Evolutionary conservation across 2,888 invertebrate species (phyloP), one percentile per base, ranked within the genome.

Genomic region (Lissonota sp.): DNA sequence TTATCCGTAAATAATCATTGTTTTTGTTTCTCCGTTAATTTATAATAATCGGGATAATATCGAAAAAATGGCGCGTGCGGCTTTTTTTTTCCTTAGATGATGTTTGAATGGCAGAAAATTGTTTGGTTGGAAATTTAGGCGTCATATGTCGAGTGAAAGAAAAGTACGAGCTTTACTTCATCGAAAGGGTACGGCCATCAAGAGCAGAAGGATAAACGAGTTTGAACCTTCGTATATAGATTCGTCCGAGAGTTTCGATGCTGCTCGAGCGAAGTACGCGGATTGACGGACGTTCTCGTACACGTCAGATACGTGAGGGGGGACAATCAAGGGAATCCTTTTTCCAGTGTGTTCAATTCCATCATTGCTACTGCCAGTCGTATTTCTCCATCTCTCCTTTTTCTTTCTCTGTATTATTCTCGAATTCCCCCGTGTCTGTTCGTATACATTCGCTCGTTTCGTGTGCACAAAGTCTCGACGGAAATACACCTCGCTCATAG

Each of bases 311-410:
- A 67, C 53, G 78, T 53, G 62, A n/a, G n/a, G 69, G 78, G 76
- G 26, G 84, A 84, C 83, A 84, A 84, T 84, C 82, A 84, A 84
- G 83, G 53, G 66, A 84, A 79, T 84, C 72, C 84, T 83, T 81
- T 74, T 83, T 82, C 75, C 60, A 75, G 70, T 64, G 53, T 73
- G 73, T 80, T 80, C 72, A 62, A 82, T 84, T 84, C 72, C 80
- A 83, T 85, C 84, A 85, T 86, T 83, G 82, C 76, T 67, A 73
- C 84, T 86, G 85, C 84, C 83, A 57, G 70, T 63, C 37, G 74
- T 75, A 51, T 7, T 58, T 74, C 60, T 60, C 16, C 72, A 44
- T 76, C 46, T 62, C 69, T 62, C 49, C 49, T 64, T 67, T 53
- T 64, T 67, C 73, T 57, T 46, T 26, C 26, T 26, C 26, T 26